Evolutionary conservation across 2,888 invertebrate genomes (phyloP), one percentile per base, ranked within the genome.

Genomic region (Drosophila infuscata): DNA sequence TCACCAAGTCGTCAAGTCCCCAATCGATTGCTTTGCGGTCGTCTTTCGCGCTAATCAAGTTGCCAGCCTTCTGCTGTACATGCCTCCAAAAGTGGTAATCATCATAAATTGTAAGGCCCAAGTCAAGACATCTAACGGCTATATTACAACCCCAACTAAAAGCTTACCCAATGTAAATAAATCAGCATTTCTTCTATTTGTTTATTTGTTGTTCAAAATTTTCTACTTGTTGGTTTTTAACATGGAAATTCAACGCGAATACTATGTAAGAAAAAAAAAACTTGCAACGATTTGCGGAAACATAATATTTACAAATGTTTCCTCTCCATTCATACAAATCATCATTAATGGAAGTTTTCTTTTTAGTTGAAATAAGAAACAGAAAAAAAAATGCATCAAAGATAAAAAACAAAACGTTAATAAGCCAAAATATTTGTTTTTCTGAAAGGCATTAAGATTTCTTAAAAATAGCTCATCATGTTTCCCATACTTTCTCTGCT

Each of bases 91-190:
- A 74, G 76, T 74, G 48, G 77, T 88, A 89, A 87, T 90, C 86
- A 87, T 86, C 81, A 88, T 86, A 87, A 88, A 85, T 83, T 67
- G 89, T 88, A 79, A 81, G 85, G 86, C 71, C 68, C 71, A 73
- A 49, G 63, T 69, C 46, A 63, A 72, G 73, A 59, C 57, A 82
- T 72, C 70, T 58, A 68, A 65, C 59, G 49, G 75, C 78, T 65
- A 60, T 71, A 76, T 75, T 78, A 66, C 59, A 29, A 38, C 48
- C 36, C 48, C 38, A 56, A 25, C 59, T 66, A 64, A 70, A 74
- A 66, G 52, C 41, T 59, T 66, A 74, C 58, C 68, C 48, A 59
- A 67, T 38, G 62, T 46, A 43, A 17, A 38, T 25, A 53, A 74
- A 61, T 38, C 8, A 54, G 3, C 12, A 15, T 32, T 46, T 51